These are phyloP conservation scores for Theretra japonica DNA, from an alignment of 2,888 invertebrate species.

Conservation along the genomic window DNA sequence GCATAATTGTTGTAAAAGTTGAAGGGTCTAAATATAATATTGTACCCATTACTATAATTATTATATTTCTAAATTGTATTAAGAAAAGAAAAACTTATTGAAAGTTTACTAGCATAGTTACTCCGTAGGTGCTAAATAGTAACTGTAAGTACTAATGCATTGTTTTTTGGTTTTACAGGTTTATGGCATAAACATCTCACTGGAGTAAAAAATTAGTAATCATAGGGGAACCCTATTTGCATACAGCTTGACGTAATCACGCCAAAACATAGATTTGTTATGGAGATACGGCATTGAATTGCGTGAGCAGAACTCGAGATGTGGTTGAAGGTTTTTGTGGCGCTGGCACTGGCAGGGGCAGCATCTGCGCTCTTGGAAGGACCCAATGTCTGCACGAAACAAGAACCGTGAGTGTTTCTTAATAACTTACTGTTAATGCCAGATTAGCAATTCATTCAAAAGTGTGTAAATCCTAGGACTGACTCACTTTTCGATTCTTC, in stretches of 20 bases:
- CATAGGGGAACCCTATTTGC: slow-evolving; percentile 49
- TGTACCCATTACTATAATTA: too few relatives aligned
- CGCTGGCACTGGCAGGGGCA: slow-evolving; percentile 57
- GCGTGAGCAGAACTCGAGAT: slow-evolving; percentile 62
- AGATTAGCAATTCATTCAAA: too few relatives aligned
- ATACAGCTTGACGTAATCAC: slow-evolving; percentile 61
- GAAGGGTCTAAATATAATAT: too few relatives aligned
- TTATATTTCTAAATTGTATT: too few relatives aligned
- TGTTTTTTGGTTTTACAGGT: not conserved
- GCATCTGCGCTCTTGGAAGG: slow-evolving; percentile 84
- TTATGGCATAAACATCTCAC: slow-evolving; percentile 16
- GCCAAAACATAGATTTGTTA: slow-evolving; percentile 71
- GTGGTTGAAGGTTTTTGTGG: slow-evolving; percentile 62
- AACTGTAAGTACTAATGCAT: too few relatives aligned
- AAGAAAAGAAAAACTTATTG: too few relatives aligned
- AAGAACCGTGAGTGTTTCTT: slow-evolving; percentile 70
- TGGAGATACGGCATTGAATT: slow-evolving; percentile 62
- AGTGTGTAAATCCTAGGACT: not conserved
- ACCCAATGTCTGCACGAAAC: slow-evolving; percentile 91
- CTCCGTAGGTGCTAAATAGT: too few relatives aligned
- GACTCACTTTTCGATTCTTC: too few relatives aligned
- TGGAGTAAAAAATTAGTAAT: slow-evolving; percentile 23
- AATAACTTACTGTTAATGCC: not conserved
- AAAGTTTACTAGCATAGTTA: too few relatives aligned
- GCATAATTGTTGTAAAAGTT: too few relatives aligned